Evolutionary conservation across 2,113 vertebrate genomes (phyloP).

Genomic region (Pachypanchax playfairii): DNA sequence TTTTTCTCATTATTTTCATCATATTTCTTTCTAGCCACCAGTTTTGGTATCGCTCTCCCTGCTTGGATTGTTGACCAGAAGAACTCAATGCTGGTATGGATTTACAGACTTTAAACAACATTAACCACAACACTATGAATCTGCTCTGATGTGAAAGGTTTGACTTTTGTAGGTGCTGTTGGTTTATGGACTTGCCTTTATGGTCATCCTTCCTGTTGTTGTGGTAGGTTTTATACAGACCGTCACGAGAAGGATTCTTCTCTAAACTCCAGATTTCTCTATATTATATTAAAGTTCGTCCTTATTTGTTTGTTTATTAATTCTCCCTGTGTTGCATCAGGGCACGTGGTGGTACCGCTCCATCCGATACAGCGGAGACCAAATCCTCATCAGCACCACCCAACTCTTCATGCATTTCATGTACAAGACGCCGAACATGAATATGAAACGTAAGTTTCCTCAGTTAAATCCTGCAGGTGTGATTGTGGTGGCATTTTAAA

Average conservation of each 20-base stretch:
- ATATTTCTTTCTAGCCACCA: constrained; percentile 82
- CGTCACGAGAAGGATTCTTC: neutral
- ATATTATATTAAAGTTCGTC: neutral
- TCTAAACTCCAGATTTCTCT: no score
- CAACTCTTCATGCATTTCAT: constrained; percentile 99
- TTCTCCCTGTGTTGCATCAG: constrained; percentile 62
- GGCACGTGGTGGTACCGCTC: constrained; percentile 99
- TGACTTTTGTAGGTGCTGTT: constrained; percentile 87
- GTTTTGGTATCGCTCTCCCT: constrained; percentile 95
- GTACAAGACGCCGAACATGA: constrained; percentile 98
- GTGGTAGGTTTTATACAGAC: constrained; percentile 83
- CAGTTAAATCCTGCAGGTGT: no score
- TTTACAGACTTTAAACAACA: neutral
- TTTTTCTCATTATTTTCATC: no score
- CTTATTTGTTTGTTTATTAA: neutral
- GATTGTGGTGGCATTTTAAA: no score
- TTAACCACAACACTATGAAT: neutral
- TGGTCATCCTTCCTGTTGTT: constrained; percentile 98
- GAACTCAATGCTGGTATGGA: constrained; percentile 95
- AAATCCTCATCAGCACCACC: constrained; percentile 98
- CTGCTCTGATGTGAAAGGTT: neutral
- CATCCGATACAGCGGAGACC: constrained; percentile 96
- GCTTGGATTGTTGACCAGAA: constrained; percentile 99
- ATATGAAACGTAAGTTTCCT: constrained; percentile 94
- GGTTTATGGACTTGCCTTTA: constrained; percentile 97